These are phyloP conservation scores for Eurystomus gularis DNA, from an alignment of 2,113 vertebrate species.

Conservation along the genomic window DNA sequence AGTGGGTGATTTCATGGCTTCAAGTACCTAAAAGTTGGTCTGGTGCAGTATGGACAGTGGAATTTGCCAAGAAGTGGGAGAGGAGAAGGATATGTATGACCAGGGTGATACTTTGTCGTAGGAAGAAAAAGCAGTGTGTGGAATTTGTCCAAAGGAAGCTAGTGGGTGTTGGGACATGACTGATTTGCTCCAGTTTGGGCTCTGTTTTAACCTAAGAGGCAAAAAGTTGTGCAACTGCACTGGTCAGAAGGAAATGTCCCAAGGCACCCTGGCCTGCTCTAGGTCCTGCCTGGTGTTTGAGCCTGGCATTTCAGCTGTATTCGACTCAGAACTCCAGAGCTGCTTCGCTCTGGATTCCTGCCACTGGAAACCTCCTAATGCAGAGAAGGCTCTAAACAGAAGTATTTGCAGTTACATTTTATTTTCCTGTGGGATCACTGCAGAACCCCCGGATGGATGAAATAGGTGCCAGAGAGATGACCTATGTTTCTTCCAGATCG, in stretches of 20 bases:
- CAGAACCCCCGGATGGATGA: background rate
- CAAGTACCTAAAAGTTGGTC: background rate
- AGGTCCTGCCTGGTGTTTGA: background rate
- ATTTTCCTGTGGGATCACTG: background rate
- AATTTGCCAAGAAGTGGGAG: slow-evolving; percentile 11
- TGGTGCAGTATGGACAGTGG: background rate
- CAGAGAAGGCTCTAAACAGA: background rate
- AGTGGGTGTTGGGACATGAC: slow-evolving; percentile 1
- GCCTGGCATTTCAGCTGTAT: background rate
- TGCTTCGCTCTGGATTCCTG: background rate
- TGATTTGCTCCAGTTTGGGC: background rate
- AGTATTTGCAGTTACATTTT: background rate
- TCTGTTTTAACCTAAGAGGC: background rate
- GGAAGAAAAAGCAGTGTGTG: slow-evolving; percentile 14
- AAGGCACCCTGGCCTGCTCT: background rate
- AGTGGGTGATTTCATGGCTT: background rate
- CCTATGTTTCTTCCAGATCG: background rate
- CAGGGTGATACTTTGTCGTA: background rate
- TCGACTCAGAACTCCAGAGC: background rate
- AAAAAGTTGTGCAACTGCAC: background rate
- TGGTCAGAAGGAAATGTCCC: background rate
- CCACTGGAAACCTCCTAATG: background rate
- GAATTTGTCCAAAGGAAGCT: slow-evolving; percentile 17
- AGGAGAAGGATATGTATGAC: background rate
- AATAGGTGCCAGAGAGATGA: background rate